These are phyloP conservation scores for Callopanchax toddi DNA, from an alignment of 2,113 vertebrate species.

Conservation along the genomic window DNA sequence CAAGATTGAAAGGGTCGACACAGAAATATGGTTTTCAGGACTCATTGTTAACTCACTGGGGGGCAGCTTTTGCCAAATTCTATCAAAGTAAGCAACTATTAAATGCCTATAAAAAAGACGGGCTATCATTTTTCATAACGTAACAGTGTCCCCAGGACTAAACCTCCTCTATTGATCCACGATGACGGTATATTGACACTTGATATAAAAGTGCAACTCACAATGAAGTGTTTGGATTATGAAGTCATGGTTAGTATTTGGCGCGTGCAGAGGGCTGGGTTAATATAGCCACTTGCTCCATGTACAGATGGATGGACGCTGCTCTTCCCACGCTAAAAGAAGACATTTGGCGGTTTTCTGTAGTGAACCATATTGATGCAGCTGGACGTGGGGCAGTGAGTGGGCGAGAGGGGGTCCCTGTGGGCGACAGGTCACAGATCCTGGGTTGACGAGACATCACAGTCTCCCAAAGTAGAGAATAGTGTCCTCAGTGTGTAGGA, in stretches of 20 bases:
- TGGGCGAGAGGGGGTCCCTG: conserved; percentile 69
- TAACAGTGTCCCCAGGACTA: conserved; percentile 57
- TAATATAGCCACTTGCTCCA: conserved; percentile 52
- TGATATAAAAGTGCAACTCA: conserved; percentile 28
- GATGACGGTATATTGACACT: conserved; percentile 50
- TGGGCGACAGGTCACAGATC: conserved; percentile 72
- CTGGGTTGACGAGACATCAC: conserved; percentile 67
- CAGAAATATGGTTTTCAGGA: conserved; percentile 74
- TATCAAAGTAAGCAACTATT: conserved; percentile 78
- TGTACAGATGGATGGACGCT: conserved; percentile 51
- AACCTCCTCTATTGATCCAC: conserved; percentile 61
- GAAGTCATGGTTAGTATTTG: conserved; percentile 49
- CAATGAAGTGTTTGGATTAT: conserved; percentile 45
- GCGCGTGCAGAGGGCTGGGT: conserved; percentile 57
- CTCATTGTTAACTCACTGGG: conserved; percentile 75
- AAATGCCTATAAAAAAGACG: conserved; percentile 72
- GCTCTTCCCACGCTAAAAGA: conserved; percentile 73
- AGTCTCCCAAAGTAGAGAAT: conserved; percentile 67
- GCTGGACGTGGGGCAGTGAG: conserved; percentile 77
- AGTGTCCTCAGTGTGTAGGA: conserved; percentile 72
- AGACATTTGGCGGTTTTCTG: conserved; percentile 30
- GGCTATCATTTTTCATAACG: conserved; percentile 69
- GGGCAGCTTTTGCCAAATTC: conserved; percentile 77
- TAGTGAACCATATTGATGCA: conserved; percentile 58
- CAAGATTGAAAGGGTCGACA: conserved; percentile 71